Evolutionary conservation across 2,113 vertebrate genomes (phyloP), one percentile per base, ranked within the genome.

Genomic region (Hirundichthys speculiger): DNA sequence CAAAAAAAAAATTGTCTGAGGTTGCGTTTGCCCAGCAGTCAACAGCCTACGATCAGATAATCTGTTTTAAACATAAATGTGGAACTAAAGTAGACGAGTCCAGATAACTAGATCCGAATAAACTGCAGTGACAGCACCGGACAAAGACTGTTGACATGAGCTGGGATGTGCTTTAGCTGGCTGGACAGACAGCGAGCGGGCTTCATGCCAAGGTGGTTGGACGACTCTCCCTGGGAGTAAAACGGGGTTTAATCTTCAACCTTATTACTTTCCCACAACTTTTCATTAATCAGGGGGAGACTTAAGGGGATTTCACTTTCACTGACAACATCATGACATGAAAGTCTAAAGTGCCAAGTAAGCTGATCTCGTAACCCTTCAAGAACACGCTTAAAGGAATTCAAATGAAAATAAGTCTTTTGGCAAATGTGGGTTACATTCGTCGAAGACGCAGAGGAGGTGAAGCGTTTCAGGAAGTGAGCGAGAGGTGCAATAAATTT

Each of bases 241-340:
- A 78, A 74, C 15, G 40, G n/a, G n/a, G 58, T 74, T 73, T 86
- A 86, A 80, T 79, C 74, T 65, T 76, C 69, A 78, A 69, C 24
- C 25, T 69, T 72, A 79, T 82, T 78, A 69, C 76, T 74, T 66
- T 65, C 41, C 58, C 47, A 41, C 59, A 64, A 72, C 59, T 69
- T 82, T 43, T 69, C 59, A 77, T 79, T 81, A 81, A 85, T 79
- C 75, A 75, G 79, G 3, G 1, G 74, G 53, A 65, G 54, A 49
- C 56, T 65, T 69, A 74, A 80, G 73, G 73, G 68, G 81, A 78
- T 74, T 81, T 69, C 20, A 59, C 50, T 51, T 51, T 57, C 25
- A 64, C 22, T 16, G 39, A 71, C 22, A 52, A 71, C 57, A 80
- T 64, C 55, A 21, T 7, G 48, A 72, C 38, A 64, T 13, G 25